Conservation (phyloP, 2,797 vertebrate species). For the Sandelia bainsii region DNA sequence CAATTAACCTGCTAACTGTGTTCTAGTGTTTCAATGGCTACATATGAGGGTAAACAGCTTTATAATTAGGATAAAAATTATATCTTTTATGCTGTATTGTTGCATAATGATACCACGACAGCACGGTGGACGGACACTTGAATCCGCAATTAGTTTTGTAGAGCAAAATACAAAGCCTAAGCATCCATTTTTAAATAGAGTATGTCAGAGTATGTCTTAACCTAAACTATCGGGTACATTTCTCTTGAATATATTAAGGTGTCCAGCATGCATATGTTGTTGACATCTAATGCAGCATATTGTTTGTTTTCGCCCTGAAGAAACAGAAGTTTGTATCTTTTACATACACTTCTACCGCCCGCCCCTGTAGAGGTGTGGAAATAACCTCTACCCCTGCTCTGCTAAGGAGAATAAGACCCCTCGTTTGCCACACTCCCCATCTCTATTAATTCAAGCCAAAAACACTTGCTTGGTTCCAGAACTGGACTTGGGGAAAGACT, state of each 20-base stretch:
- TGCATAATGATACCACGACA: background rate
- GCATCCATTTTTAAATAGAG: background rate
- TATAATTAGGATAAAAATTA: background rate
- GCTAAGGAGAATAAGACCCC: slow-evolving; percentile 16
- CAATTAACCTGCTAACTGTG: slow-evolving; percentile 47
- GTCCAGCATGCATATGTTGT: background rate
- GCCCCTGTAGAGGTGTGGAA: slow-evolving; percentile 17
- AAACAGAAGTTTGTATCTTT: background rate
- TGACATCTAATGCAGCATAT: background rate
- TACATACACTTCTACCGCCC: background rate
- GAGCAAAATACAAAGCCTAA: background rate
- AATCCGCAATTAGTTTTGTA: background rate
- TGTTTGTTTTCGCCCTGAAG: no score
- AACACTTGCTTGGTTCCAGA: slow-evolving; percentile 53
- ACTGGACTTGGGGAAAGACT: slow-evolving; percentile 24
- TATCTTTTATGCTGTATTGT: background rate
- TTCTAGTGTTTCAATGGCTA: background rate
- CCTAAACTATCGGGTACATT: background rate
- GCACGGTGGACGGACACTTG: background rate
- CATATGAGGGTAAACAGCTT: slow-evolving; percentile 22
- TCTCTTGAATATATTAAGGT: background rate
- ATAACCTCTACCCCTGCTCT: slow-evolving; percentile 31
- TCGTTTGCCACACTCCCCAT: slow-evolving; percentile 33
- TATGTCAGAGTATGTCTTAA: background rate
- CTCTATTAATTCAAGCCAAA: slow-evolving; percentile 38